A percentile compares a stretch with the other conserved stretches of the same genome.
Conservation (phyloP, 2,113 vertebrate species). For the Empidonax alnorum region DNA sequence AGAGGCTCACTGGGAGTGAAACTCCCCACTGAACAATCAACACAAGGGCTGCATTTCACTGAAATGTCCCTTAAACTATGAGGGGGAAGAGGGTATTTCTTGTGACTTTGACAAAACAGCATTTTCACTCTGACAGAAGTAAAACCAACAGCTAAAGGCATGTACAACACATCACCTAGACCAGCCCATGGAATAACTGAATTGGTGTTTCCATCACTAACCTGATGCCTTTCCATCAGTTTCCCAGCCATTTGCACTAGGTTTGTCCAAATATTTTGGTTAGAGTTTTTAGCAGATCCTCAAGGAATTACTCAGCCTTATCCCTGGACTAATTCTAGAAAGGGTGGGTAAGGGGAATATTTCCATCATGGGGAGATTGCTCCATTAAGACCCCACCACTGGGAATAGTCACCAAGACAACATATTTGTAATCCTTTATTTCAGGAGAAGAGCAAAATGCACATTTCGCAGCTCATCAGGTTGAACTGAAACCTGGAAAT, state of each 20-base stretch:
- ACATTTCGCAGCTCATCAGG: not conserved
- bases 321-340: not conserved
- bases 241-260: not conserved
- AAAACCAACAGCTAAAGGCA: not conserved
- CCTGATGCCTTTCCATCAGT: not conserved
- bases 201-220: not conserved
- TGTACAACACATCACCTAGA: rapidly evolving
- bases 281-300: not conserved
- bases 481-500: not conserved
- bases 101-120: not conserved
- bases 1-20: not conserved
- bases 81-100: not conserved
- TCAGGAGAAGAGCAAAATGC: not conserved
- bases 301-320: not conserved
- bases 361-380: not conserved
- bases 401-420: not conserved
- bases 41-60: not conserved
- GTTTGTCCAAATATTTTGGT: not conserved
- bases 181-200: not conserved
- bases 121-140: not conserved
- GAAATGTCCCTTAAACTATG: not conserved
- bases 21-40: rapidly evolving
- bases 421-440: not conserved
- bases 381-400: not conserved
- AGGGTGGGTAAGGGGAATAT: rapidly evolving